Evolutionary conservation across 2,888 invertebrate species (phyloP), one percentile per base, ranked within the genome.

Genomic region (Ptychoptera contaminata): DNA sequence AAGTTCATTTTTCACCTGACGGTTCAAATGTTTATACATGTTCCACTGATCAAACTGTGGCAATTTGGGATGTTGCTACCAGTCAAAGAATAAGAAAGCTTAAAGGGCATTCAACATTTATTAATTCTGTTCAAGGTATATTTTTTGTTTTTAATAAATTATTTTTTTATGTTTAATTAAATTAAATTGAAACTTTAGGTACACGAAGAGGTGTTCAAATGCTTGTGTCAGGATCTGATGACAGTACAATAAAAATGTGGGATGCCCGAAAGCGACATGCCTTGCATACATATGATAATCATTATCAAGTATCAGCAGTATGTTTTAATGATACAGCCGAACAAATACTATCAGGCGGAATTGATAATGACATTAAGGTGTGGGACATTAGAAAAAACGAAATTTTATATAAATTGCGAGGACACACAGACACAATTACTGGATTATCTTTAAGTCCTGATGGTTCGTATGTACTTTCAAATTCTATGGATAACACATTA

Each of bases 351-450:
- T 85, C 86, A 6, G 93, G 87, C 1, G 97, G 98, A 5, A 84
- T 99, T 45, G 98, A 98, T 61, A 98, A 99, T 64, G 87, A 92
- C 49, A 79, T 98, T 8, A 96, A 94, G 73, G 83, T 96, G 0
- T 99, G 97, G 97, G 98, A 99, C 63, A 71, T 94, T 37, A 72
- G 97, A 44, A 92, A 88, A 60, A 85, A 84, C 58, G 82, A 84
- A 46, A 67, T 91, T 40, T 64, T 87, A 0, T 90, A 90, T 58
- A 77, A 77, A 51, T 72, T 99, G 58, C 77, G 82, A 52, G 98
- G 98, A 0, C 98, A 99, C 56, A 82, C 86, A 0, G 98, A 99
- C 58, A 92, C 96, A 0, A 76, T 98, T 7, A 99, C 98, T 8
- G 93, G 85, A 5, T 61, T 98, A 52, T 72, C 85, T 1, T 68